These are phyloP conservation scores for Drosophila anomelani DNA, from an alignment of 2,888 invertebrate genomes.

Conservation along the genomic window DNA sequence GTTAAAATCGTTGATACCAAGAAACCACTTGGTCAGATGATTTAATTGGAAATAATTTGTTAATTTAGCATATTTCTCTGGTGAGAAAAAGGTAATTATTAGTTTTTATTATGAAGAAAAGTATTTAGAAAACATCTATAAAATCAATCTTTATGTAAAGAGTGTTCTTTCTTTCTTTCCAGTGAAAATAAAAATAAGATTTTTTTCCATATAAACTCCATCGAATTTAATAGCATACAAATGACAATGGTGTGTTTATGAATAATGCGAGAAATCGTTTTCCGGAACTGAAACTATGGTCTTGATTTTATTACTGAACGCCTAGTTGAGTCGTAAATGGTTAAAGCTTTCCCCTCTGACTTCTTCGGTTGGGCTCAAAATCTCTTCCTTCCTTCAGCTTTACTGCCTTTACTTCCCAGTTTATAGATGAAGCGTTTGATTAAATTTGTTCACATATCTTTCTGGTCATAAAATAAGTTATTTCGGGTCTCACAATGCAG, in stretches of 20 bases:
- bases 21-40: neutral
- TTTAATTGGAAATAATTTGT: neutral
- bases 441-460: conserved; percentile 22
- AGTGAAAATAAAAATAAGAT: too few species aligned
- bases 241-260: conserved; percentile 2
- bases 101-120: neutral
- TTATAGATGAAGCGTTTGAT: conserved; percentile 33
- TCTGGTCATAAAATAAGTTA: conserved; percentile 11
- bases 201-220: neutral
- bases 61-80: neutral
- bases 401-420: conserved; percentile 14
- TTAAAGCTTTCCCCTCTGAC: neutral
- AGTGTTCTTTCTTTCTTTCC: too few species aligned
- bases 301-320: neutral
- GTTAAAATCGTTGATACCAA: too few species aligned
- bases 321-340: conserved; percentile 14
- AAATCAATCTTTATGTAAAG: too few species aligned
- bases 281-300: conserved; percentile 1
- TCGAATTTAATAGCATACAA: neutral
- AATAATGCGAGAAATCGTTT: conserved; percentile 7
- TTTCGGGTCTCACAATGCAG: neutral
- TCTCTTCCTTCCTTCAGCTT: conserved; percentile 6
- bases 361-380: neutral
- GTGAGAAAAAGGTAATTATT: neutral
- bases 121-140: neutral